A percentile compares a stretch with the other conserved stretches of the same genome.
phyloP scores from a whole-genome alignment of 1,140 invertebrate species.

The Brachionus calyciflorus region DNA sequence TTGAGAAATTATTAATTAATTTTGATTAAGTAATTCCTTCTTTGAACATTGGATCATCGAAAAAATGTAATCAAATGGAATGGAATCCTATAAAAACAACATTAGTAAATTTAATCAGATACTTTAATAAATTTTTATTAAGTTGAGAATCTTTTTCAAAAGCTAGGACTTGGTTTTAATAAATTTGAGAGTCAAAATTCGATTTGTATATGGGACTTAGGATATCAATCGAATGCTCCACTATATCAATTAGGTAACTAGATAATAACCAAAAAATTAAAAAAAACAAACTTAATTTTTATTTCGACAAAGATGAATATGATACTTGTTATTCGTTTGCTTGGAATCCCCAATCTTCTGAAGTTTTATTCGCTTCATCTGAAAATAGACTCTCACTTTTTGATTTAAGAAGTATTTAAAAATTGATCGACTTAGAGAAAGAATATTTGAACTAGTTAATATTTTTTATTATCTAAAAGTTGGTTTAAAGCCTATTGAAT shows the following conservation, averaged over 20 bases:
- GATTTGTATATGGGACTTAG: constrained; percentile 16
- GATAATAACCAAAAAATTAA: background rate
- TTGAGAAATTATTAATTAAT: no score
- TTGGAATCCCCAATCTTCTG: constrained; percentile 1
- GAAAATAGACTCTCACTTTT: constrained; percentile 7
- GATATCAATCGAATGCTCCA: background rate
- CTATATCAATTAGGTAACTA: constrained; percentile 8
- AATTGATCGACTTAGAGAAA: background rate
- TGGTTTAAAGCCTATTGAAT: background rate
- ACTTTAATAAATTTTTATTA: background rate
- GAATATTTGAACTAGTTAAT: background rate
- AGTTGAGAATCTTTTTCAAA: background rate
- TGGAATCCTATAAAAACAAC: background rate
- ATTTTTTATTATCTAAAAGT: no score
- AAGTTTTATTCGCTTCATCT: constrained; percentile 15
- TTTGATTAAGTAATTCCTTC: background rate
- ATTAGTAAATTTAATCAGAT: background rate
- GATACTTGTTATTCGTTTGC: constrained; percentile 13
- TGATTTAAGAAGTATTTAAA: constrained; percentile 18
- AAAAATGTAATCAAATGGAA: constrained; percentile 42
- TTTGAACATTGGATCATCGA: constrained; percentile 1
- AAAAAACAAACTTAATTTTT: background rate
- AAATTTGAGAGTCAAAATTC: background rate
- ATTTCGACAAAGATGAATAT: background rate
- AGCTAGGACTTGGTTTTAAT: constrained; percentile 36